Percentiles rank a stretch among this genome's conserved stretches.
These are phyloP conservation scores for Scomber japonicus DNA, from an alignment of 2,113 vertebrate species.

Conservation along the genomic window DNA sequence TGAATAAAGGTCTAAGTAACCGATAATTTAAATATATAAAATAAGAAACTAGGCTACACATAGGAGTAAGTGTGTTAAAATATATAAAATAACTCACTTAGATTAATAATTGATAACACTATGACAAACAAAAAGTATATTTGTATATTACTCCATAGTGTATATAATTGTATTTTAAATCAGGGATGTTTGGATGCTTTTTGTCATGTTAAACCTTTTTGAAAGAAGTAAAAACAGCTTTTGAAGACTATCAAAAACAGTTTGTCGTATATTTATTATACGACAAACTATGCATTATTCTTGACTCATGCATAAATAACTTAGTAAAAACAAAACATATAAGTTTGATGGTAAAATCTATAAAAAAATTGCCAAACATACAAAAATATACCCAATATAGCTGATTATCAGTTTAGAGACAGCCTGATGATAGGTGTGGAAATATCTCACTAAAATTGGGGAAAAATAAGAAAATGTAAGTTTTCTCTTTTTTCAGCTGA, in stretches of 20 bases:
- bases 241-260: too few species aligned
- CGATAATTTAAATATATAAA: background rate
- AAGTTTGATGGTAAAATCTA: background rate
- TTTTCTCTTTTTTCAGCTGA: too few species aligned
- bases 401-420: background rate
- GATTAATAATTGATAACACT: background rate
- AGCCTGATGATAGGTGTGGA: background rate
- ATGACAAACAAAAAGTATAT: background rate
- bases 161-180: too few species aligned
- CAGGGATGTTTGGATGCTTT: too few species aligned
- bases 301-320: background rate
- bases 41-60: background rate
- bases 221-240: too few species aligned
- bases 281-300: too few species aligned
- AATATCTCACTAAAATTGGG: background rate
- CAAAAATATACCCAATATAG: background rate
- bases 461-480: background rate
- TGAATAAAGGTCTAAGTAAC: background rate
- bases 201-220: too few species aligned
- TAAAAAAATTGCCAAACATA: too few species aligned
- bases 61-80: too few species aligned
- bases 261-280: background rate
- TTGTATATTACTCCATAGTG: too few species aligned
- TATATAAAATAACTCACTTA: background rate
- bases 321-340: background rate